phyloP scores from a whole-genome alignment of 2,888 invertebrate genomes.

The Bombylius discolor region DNA sequence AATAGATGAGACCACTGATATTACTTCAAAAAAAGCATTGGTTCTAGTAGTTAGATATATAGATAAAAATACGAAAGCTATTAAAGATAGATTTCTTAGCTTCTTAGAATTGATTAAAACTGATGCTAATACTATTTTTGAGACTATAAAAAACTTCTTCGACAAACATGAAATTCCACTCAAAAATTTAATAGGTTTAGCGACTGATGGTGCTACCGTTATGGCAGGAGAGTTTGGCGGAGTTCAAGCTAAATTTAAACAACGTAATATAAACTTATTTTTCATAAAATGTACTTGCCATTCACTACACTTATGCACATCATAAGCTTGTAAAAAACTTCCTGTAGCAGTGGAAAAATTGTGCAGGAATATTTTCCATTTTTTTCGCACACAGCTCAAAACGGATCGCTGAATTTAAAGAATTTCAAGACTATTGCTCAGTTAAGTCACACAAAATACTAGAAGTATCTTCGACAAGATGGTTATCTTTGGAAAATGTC shows the following conservation, averaged over 20 bases:
- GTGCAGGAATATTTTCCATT: conserved; percentile 15
- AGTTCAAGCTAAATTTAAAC: conserved; percentile 13
- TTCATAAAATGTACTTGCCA: conserved; percentile 20
- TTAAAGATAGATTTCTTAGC: background rate
- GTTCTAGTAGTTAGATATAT: conserved; percentile 3
- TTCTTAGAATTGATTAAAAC: conserved; percentile 1
- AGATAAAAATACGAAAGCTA: background rate
- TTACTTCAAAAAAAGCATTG: background rate
- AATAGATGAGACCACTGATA: conserved; percentile 2
- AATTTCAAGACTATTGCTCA: conserved; percentile 19
- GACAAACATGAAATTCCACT: background rate
- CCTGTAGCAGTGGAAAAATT: conserved; percentile 18
- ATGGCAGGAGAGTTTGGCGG: conserved; percentile 19
- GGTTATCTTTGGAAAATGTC: conserved; percentile 19
- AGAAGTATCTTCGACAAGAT: conserved; percentile 13
- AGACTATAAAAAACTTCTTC: background rate
- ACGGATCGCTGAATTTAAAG: conserved; percentile 14
- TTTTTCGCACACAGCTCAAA: conserved; percentile 21
- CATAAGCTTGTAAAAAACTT: conserved; percentile 17
- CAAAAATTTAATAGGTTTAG: conserved; percentile 17
- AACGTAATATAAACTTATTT: conserved; percentile 16
- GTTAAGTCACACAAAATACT: conserved; percentile 19
- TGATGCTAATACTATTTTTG: background rate
- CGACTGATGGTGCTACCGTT: conserved; percentile 18
- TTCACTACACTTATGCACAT: conserved; percentile 18